Base-by-base conservation (phyloP, 2,113 vertebrate species). In the Poicephalus gulielmi region DNA sequence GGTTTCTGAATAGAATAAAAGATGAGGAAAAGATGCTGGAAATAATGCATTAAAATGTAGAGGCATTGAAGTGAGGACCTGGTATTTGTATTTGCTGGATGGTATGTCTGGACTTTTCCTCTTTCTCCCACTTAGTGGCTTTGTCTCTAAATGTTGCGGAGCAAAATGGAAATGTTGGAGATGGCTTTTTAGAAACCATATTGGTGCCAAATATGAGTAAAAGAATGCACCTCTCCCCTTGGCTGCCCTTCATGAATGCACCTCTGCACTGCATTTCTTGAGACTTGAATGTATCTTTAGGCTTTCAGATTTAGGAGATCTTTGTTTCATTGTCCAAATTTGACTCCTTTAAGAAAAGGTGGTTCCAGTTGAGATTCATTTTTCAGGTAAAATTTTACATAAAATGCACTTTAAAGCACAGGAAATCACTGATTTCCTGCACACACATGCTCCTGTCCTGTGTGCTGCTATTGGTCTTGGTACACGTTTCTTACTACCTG, bases 301-400 rank as follows among this genome's bases (percentile, higher is more conserved):
- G 6, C 53, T 78, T 59, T 8, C 9, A 75, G 41, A 25, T 43
- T 23, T 31, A 82, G 62, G 28, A 71, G 46, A 35, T 35, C 3
- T 7, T 44, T 13, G 1, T 10, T 74, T 31, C 27, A 5, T 10
- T 75, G 64, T 74, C 17, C 35, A 25, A 67, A 27, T 78, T 20
- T 50, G 43, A 41, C 35, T 88, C 50, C 31, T 13, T 19, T 43
- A 43, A 39, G 20, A 64, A 79, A 76, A 43, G 17, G 63, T 39
- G 4, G 1, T 66, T 71, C 27, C 67, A 5, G 0, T 7, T 4
- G 9, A 76, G 52, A 49, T 17, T 50, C 0, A 7, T 25, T 92
- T 91, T 33, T 43, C 20, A 62, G 37, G 37, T 27, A 14, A 74
- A 44, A 52, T 76, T 20, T 64, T 24, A 15, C 10, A 6, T 39